Evolutionary conservation across 2,888 invertebrate species (phyloP), one percentile per base, ranked within the genome.

Genomic region (Drosophila longiperda): DNA sequence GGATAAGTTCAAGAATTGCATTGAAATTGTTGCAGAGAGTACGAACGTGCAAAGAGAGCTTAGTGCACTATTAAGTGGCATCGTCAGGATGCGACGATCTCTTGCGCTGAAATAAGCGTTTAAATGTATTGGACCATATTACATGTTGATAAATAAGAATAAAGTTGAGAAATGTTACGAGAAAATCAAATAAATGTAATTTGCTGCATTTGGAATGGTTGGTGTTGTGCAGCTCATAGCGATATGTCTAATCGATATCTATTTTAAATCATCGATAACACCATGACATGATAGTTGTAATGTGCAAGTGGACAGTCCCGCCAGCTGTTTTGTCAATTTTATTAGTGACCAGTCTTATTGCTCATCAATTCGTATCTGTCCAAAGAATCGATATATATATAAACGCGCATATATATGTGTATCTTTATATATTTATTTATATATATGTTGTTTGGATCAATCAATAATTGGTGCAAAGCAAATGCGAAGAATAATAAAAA

Each of bases 41-140:
- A 95, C 95, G 0, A 97, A 96, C 93, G 92, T 96, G 58, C 96
- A 96, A 89, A 92, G 94, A 12, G 94, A 95, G 90, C 92, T 97
- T 20, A 50, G 53, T 8, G 67, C 78, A 29, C 74, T 91, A 40
- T 77, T 92, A 36, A 67, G 82, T 32, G 67, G 75, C 64, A 90
- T 91, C 42, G 59, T 76, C 4, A 80, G 63, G 12, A 36, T 91
- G 38, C 82, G 73, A 1, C 60, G 52, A 49, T 52, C 29, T 34
- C 17, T 62, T 0, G 9, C 62, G 3, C 29, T 65, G 11, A 58
- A 76, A 32, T 77, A 62, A 49, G 48, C 45, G 3, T 49, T 58
- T 34, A 3, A 49, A 40, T 17, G 9, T 23, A 33, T 15, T 6
- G 9, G 33, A 20, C 6, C 40, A 23, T 48, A 42, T 36, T 36